A percentile compares a stretch with the other conserved stretches of the same genome.
These are phyloP conservation scores for Heterochromis multidens DNA, from an alignment of 2,113 vertebrate genomes.

Conservation along the genomic window DNA sequence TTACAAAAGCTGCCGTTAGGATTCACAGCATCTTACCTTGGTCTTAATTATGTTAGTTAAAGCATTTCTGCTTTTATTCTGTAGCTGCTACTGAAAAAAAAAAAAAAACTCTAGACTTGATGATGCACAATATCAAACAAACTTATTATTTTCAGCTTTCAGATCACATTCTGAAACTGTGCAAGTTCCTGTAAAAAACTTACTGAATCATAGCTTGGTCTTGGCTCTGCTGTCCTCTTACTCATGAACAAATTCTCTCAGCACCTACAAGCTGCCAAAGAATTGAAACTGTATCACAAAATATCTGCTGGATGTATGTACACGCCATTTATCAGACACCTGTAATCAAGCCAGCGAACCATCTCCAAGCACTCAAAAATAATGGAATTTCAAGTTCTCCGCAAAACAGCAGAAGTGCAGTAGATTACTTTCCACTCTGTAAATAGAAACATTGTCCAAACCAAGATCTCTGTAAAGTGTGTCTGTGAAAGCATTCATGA, in stretches of 20 bases:
- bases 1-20: neutral
- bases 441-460: constrained; percentile 56
- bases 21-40: constrained; percentile 15
- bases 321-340: constrained; percentile 16
- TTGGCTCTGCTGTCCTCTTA: neutral
- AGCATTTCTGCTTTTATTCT: constrained; percentile 20
- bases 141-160: constrained; percentile 5
- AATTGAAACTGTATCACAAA: constrained; percentile 33
- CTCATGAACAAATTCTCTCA: neutral
- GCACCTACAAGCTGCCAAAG: constrained; percentile 11
- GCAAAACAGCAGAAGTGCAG: constrained; percentile 24
- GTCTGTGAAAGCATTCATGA: constrained; percentile 59
- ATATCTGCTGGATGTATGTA: constrained; percentile 23
- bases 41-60: constrained; percentile 30
- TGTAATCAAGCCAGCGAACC: constrained; percentile 21
- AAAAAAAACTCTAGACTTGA: constrained; percentile 9
- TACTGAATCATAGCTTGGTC: constrained; percentile 1
- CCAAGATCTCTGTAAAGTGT: neutral
- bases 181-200: constrained; percentile 19
- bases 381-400: constrained; percentile 22
- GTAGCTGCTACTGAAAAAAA: constrained; percentile 14
- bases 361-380: constrained; percentile 19
- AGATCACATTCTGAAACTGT: constrained; percentile 25
- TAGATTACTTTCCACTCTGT: constrained; percentile 42
- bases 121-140: constrained; percentile 33